These are phyloP conservation scores for Staurois parvus DNA, from an alignment of 2,797 vertebrate genomes.

Conservation along the genomic window DNA sequence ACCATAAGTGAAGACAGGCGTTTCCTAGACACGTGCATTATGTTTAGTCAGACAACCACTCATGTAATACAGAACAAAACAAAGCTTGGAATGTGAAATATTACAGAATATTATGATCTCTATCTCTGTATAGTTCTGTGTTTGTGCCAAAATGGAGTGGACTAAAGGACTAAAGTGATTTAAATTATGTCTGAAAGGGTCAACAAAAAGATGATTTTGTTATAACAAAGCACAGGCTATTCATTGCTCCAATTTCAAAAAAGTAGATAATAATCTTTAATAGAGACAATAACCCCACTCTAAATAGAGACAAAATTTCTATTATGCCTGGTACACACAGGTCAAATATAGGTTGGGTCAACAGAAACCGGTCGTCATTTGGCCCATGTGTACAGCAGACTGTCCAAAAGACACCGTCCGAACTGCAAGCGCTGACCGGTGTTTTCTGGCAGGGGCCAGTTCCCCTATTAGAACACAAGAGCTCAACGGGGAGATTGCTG, in stretches of 20 bases:
- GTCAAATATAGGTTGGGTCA: too few species aligned
- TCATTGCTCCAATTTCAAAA: not conserved
- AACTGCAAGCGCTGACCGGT: too few species aligned
- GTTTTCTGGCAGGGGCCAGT: too few species aligned
- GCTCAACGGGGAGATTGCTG: too few species aligned
- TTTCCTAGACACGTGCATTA: not conserved
- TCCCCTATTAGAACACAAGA: too few species aligned
- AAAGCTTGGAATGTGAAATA: not conserved
- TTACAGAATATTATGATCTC: not conserved
- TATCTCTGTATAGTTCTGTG: not conserved
- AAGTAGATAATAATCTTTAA: too few species aligned
- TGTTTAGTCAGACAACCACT: constrained; percentile 2
- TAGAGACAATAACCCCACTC: too few species aligned
- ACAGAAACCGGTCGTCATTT: too few species aligned
- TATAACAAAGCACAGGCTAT: not conserved
- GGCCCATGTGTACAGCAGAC: too few species aligned
- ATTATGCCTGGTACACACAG: too few species aligned
- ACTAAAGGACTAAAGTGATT: not conserved
- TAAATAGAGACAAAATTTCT: too few species aligned
- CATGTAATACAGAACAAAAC: constrained; percentile 1
- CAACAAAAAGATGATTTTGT: not conserved
- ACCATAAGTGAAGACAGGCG: not conserved
- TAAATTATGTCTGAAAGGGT: not conserved
- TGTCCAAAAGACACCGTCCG: too few species aligned
- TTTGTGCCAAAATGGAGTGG: not conserved